A percentile compares a stretch with the other conserved stretches of the same genome.
Conservation (phyloP, 2,113 vertebrate species). For the Cheilinus undulatus region DNA sequence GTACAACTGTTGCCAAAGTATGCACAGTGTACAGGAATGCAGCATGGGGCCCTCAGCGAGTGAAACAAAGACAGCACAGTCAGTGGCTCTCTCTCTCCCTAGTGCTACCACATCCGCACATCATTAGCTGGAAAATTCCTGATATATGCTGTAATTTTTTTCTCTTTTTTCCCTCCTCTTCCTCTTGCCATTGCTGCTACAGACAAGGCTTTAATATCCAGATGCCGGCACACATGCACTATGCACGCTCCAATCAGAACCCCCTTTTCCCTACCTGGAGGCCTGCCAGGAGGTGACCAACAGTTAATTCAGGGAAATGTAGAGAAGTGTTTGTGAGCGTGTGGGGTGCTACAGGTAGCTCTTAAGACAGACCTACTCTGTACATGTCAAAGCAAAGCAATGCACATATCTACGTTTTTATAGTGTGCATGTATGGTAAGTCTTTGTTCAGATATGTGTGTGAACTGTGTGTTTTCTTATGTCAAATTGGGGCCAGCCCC, state of each 20-base stretch:
- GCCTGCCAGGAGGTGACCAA: slow-evolving; percentile 85
- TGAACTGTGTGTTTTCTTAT: slow-evolving; percentile 83
- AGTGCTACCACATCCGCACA: slow-evolving; percentile 98
- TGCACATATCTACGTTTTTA: slow-evolving; percentile 11
- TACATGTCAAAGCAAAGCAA: too few relatives aligned
- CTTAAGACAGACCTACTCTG: not conserved
- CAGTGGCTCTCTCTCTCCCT: slow-evolving; percentile 95
- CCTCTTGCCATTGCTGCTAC: slow-evolving; percentile 80
- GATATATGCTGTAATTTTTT: slow-evolving; percentile 99
- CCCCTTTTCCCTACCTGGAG: slow-evolving; percentile 83
- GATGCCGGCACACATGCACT: slow-evolving; percentile 82
- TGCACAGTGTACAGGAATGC: slow-evolving; percentile 98
- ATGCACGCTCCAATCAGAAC: slow-evolving; percentile 78
- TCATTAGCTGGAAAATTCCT: slow-evolving; percentile 99
- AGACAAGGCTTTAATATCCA: slow-evolving; percentile 94
- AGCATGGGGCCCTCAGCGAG: slow-evolving; percentile 93
- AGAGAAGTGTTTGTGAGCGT: not conserved
- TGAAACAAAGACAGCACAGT: slow-evolving; percentile 99
- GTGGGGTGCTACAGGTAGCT: not conserved
- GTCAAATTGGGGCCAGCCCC: slow-evolving; percentile 79
- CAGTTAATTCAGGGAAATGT: slow-evolving; percentile 80
- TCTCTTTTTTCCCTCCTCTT: slow-evolving; percentile 19
- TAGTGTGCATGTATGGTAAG: slow-evolving; percentile 71
- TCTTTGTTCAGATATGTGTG: slow-evolving; percentile 50
- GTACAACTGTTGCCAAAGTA: slow-evolving; percentile 96